Evolutionary conservation across 2,113 vertebrate species (phyloP), one percentile per base, ranked within the genome.

Genomic region (Lontra canadensis): DNA sequence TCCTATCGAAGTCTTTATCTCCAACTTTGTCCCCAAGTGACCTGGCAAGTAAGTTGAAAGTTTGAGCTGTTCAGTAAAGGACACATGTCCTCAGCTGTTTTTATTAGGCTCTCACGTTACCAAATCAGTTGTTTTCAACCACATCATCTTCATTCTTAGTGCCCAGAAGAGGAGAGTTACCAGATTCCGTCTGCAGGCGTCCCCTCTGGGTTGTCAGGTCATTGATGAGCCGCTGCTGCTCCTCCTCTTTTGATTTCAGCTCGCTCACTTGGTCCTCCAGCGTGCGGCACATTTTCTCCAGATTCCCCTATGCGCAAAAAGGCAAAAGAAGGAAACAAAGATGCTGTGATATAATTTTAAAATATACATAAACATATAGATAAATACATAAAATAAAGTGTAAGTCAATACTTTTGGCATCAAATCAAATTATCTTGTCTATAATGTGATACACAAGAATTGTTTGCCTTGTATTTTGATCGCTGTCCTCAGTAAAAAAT

Each of bases 221-320:
- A 14, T 99, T 99, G 55, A 99, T 97, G 39, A 97, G 96, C 34
- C 98, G 98, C 93, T 99, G 98, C 49, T 99, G 98, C 55, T 99
- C 99, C 1, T 99, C 99, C 39, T 98, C 97, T 96, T 98, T 99
- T 7, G 97, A 95, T 96, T 99, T 99, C 47, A 99, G 98, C 52
- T 99, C 99, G 36, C 97, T 99, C 83, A 99, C 17, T 88, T 99
- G 99, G 49, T 99, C 99, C 94, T 99, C 99, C 6, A 99, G 97
- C 11, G 97, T 98, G 25, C 57, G 97, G 85, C 98, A 99, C 96
- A 98, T 97, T 96, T 99, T 99, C 95, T 99, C 99, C 59, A 98
- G 90, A 86, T 98, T 98, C 84, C 98, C 98, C 99, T 99, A 65
- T 1, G 44, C 15, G 76, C 55, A 78, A 13, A 84, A n/a, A 26